A percentile compares a stretch with the other conserved stretches of the same genome.
Conservation (phyloP, 37 sponge, comb jelly and placozoan species). For the Mnemiopsis leidyi region DNA sequence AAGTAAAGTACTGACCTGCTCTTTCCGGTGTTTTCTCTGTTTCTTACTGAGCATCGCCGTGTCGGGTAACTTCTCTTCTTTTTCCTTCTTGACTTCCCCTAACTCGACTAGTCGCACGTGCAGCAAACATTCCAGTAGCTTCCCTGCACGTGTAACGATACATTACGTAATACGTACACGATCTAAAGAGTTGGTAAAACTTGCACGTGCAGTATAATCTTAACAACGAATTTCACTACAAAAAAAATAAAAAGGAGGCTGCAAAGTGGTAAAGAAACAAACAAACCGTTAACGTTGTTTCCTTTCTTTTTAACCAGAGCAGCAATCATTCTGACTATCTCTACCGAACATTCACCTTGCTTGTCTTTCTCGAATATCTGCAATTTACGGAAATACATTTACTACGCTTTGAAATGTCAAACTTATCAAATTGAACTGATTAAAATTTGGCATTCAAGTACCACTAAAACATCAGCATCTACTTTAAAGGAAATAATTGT, state of each 20-base stretch:
- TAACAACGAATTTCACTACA: too few species aligned
- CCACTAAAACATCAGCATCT: too few species aligned
- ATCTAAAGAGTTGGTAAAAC: too few species aligned
- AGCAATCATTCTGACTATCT: constrained; percentile 47
- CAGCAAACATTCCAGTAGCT: background rate
- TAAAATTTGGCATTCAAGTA: too few species aligned
- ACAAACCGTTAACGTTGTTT: constrained; percentile 19
- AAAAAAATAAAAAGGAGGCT: too few species aligned
- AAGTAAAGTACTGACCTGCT: constrained; percentile 57
- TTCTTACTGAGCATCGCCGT: constrained; percentile 50
- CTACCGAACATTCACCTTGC: constrained; percentile 56
- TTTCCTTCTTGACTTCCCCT: constrained; percentile 16
- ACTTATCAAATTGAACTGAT: too few species aligned
- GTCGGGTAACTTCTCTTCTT: constrained; percentile 32
- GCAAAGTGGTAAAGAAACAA: too few species aligned
- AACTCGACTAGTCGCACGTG: constrained; percentile 49
- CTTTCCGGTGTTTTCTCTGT: constrained; percentile 59
- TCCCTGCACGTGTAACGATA: background rate
- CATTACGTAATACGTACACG: too few species aligned
- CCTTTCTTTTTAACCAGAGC: constrained; percentile 40
- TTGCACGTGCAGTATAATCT: too few species aligned
- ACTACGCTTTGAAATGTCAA: too few species aligned
- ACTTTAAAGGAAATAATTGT: too few species aligned
- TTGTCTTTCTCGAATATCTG: constrained; percentile 58
- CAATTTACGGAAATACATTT: background rate